Evolutionary conservation across 64 coral and sea anemone genomes (phyloP), one percentile per base, ranked within the genome.

Genomic region (Porites lutea): DNA sequence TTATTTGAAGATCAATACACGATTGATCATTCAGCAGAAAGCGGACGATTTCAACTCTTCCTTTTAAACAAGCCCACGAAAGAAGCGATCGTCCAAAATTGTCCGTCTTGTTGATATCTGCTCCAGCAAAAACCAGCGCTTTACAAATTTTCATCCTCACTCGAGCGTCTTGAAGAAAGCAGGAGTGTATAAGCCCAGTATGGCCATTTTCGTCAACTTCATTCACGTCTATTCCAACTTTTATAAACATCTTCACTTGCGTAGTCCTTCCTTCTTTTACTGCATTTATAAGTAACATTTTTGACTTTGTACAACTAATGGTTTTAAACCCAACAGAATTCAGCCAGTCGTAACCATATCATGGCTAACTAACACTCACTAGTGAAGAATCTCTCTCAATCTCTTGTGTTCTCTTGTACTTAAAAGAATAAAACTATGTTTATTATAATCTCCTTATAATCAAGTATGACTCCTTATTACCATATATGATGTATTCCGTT

Each of bases 201-300:
- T 81, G 79, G 14, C 96, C 93, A 23, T 95, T 65, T 65, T 98
- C 82, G 74, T 98, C 93, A 13, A 57, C 21, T 22, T 82, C 86
- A 46, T 98, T 86, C 13, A 95, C 27, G 13, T 94, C 82, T 13
- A 98, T 74, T 74, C 96, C 96, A 13, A 93, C 93, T 80, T 92
- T 98, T 53, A 98, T 71, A 13, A 98, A 86, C 70, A 95, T 75
- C 27, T 91, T 87, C 52, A 95, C 93, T 88, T 98, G 96, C 2
- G 57, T 69, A 8, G 58, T 16, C 58, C 96, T 71, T n/a, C 85
- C 89, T 5, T 71, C 80, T 23, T 67, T 77, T 0, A 95, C 86
- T 23, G 96, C 96, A 43, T 94, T 83, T 64, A 92, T 86, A 4
- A 98, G 86, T 46, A 98, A 55, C 89, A 95, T 96, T 8, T 51